Base-by-base conservation (phyloP, 2,797 vertebrate genomes). In the Acomys russatus region DNA sequence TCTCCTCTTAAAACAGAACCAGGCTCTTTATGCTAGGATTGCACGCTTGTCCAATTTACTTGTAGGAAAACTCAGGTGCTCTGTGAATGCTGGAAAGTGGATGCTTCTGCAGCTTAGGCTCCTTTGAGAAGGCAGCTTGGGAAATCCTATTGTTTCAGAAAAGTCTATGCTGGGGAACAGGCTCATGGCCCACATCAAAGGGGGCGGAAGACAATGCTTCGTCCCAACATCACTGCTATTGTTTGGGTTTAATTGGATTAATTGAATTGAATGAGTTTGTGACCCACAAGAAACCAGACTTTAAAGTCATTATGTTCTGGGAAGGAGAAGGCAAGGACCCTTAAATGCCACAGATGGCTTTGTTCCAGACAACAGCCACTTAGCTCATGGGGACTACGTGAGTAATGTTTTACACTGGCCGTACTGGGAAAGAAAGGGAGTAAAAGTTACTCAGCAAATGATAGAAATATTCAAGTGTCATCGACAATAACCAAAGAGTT, bases 161-260 rank as follows among this genome's bases (percentile, higher is more conserved):
- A 38, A 89, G 68, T 87, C 84, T 91, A 17, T 28, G 44, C 90
- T 6, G 20, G 82, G 56, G 66, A 87, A 38, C 85, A 35, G n/a
- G 68, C 44, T 76, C 56, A 51, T 70, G 87, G 38, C 71, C 91
- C 90, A 93, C 88, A 96, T 90, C 74, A 91, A 96, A 97, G 91
- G 33, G 25, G 30, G 79, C 4, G 59, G 79, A 88, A 91, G 86
- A 73, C 92, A 96, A 82, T 92, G 68, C 77, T 95, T 95, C 56
- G 33, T 71, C 73, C 88, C 44, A 90, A 76, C 84, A 38, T 28
- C 44, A 83, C 70, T 88, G 76, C 59, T 71, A 83, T 85, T 97
- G 87, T 96, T 91, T 90, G 91, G 71, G 85, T 82, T 95, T 86
- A 97, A 97, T 82, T 83, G 91, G 84, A 88, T 97, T 97, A 96